Evolutionary conservation across 2,113 vertebrate genomes (phyloP).

Genomic region (Gobius niger): DNA sequence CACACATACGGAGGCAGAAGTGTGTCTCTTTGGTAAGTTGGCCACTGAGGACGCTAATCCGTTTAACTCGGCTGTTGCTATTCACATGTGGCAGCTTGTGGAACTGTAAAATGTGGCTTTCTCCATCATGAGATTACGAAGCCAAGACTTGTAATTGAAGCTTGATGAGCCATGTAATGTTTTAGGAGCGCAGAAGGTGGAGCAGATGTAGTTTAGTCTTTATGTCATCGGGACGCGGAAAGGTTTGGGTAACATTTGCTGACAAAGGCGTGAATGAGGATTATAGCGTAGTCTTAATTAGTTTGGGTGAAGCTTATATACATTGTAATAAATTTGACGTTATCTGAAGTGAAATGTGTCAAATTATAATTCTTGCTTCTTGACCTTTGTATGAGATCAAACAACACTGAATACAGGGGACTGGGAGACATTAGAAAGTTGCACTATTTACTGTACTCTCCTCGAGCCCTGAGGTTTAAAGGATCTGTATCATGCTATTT

Average conservation of each 20-base stretch:
- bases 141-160: constrained; percentile 46
- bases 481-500: no score
- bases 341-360: neutral
- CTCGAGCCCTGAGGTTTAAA: no score
- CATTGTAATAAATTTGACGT: neutral
- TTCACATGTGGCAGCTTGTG: constrained; percentile 18
- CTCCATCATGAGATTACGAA: constrained; percentile 41
- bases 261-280: neutral
- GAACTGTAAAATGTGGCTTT: constrained; percentile 18
- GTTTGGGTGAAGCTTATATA: neutral
- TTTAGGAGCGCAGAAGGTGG: constrained; percentile 22
- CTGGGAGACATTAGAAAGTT: no score
- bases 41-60: constrained; percentile 46
- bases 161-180: constrained; percentile 40
- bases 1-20: constrained; percentile 7
- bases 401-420: no score
- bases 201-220: constrained; percentile 26
- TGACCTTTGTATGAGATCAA: neutral
- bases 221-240: constrained; percentile 25
- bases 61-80: constrained; percentile 30
- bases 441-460: no score
- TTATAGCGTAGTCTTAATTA: neutral
- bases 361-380: neutral
- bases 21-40: constrained; percentile 27
- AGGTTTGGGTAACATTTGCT: constrained; percentile 2